Evolutionary conservation across 2,888 invertebrate species (phyloP).

Genomic region (Icerya purchasi): DNA sequence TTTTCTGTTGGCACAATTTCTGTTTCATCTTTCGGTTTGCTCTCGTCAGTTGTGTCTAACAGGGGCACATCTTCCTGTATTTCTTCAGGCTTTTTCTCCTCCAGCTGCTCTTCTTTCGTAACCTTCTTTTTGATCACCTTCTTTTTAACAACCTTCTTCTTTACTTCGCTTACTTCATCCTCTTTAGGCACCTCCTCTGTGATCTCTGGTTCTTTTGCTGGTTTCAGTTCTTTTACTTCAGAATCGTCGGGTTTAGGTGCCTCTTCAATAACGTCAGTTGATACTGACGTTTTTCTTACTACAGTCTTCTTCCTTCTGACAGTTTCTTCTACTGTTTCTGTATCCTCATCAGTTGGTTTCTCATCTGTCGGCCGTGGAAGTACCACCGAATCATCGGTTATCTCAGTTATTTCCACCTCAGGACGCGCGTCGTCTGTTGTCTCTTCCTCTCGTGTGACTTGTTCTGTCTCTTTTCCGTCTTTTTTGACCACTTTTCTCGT

Average conservation of each 20-base stretch:
- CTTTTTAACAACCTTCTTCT: not conserved
- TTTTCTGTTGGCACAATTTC: not conserved
- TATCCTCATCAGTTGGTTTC: constrained; percentile 7
- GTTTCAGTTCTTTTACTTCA: not conserved
- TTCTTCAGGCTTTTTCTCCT: not conserved
- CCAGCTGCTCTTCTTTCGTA: constrained; percentile 1
- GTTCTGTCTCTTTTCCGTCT: too few relatives aligned
- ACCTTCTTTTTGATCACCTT: not conserved
- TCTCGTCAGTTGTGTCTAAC: constrained; percentile 17
- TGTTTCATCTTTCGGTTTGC: not conserved
- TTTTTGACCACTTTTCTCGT: too few relatives aligned
- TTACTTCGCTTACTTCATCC: not conserved
- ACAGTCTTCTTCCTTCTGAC: not conserved
- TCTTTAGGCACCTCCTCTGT: not conserved
- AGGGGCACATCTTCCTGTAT: constrained; percentile 12
- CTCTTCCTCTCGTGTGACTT: too few relatives aligned
- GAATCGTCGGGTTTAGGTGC: not conserved
- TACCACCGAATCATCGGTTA: too few relatives aligned
- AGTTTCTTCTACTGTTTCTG: constrained; percentile 2
- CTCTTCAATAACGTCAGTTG: not conserved
- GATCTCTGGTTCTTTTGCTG: not conserved
- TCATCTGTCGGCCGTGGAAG: too few relatives aligned
- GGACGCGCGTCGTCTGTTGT: too few relatives aligned
- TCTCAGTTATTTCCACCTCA: too few relatives aligned
- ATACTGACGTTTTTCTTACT: not conserved